Conservation (phyloP, 2,113 vertebrate species). For the Nannobrachium achirus region DNA sequence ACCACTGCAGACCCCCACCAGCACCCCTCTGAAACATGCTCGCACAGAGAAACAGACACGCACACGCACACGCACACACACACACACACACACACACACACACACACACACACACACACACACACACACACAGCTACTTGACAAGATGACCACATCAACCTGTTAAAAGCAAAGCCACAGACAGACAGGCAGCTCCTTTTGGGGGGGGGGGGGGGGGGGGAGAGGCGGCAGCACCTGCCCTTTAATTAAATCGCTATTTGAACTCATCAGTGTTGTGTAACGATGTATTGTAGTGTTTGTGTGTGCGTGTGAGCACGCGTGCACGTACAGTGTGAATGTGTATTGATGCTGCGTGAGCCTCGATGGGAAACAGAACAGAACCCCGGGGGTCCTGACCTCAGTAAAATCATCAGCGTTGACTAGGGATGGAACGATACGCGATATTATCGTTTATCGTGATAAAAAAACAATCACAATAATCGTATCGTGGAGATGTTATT, state of each 20-base stretch:
- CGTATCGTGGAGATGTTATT: too few relatives aligned
- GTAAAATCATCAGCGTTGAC: too few relatives aligned
- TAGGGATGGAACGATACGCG: too few relatives aligned
- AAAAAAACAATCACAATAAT: too few relatives aligned
- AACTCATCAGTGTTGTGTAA: not conserved
- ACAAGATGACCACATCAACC: not conserved
- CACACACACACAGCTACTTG: not conserved
- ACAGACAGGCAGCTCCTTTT: not conserved
- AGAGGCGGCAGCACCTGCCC: slow-evolving; percentile 6
- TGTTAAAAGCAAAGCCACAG: not conserved
- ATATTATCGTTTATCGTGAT: too few relatives aligned
- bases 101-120: not conserved
- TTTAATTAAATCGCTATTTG: not conserved
- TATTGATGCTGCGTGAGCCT: not conserved
- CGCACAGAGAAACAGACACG: not conserved
- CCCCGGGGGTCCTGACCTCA: not conserved
- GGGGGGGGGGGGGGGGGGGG: not conserved
- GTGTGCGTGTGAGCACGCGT: not conserved
- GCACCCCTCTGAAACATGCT: not conserved
- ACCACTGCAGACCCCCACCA: too few relatives aligned
- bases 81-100: not conserved
- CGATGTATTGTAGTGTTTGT: not conserved
- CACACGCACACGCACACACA: not conserved
- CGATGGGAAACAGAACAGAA: not conserved
- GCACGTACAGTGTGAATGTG: not conserved